Conservation (phyloP, 2,797 vertebrate species). For the Acanthiza pusilla region DNA sequence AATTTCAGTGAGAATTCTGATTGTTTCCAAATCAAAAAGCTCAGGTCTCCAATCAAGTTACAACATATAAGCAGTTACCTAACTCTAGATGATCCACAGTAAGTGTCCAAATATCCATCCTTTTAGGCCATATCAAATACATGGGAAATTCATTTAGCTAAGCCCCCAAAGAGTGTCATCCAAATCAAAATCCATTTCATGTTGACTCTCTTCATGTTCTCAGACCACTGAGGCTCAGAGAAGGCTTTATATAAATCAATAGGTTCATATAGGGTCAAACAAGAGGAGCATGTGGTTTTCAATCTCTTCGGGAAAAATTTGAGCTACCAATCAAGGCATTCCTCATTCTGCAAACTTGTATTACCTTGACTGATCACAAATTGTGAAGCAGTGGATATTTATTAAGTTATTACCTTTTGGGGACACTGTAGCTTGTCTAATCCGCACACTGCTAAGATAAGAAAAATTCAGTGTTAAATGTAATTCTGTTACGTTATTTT, state of each 20-base stretch:
- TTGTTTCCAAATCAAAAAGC: neutral
- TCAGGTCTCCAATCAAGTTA: neutral
- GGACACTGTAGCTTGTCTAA: neutral
- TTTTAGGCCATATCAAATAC: neutral
- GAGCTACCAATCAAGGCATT: neutral
- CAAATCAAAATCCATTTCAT: neutral
- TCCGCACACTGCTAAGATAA: neutral
- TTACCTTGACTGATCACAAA: neutral
- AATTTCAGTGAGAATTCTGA: neutral
- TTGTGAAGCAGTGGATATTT: neutral
- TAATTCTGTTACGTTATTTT: neutral
- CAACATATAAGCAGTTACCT: neutral
- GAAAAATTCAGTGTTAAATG: neutral
- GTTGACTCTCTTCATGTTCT: neutral
- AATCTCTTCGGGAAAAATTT: neutral
- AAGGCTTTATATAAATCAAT: neutral
- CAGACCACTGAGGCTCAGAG: neutral
- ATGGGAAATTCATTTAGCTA: neutral
- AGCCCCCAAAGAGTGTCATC: neutral
- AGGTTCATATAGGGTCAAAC: neutral
- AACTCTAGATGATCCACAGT: neutral
- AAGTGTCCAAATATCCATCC: neutral
- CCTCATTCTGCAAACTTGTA: neutral
- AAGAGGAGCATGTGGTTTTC: neutral
- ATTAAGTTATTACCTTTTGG: neutral